Evolutionary conservation across 2,888 invertebrate species (phyloP), one percentile per base, ranked within the genome.

Genomic region (Diarsia rubi): DNA sequence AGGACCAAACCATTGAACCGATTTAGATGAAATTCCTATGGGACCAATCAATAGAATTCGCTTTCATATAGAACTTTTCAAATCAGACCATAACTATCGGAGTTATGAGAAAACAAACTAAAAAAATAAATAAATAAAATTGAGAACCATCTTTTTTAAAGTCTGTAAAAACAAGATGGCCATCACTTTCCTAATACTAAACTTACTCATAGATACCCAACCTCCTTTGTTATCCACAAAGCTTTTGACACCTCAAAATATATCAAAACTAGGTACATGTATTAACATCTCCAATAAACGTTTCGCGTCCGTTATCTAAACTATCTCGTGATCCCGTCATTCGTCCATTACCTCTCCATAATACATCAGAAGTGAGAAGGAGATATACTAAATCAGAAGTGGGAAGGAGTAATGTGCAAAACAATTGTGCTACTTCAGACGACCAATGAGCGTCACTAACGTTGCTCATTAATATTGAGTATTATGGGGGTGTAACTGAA

Each of bases 331-430:
- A 62, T 21, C 49, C 67, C 67, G 49, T 77, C 78, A 76, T n/a
- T 62, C 19, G 44, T 3, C 54, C 65, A 69, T 66, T 60, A 67
- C 47, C 49, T 59, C 37, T 60, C 31, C 65, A 66, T 75, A 78
- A 82, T 71, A 86, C 78, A 62, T 83, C 68, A 74, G 69, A 12
- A 77, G 86, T 89, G 75, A 85, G 86, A 77, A 9, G 54, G 79
- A 85, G 84, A 87, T 37, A 37, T 8, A 37, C 0, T 71, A 86
- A 78, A 62, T 83, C 68, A 74, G 69, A 12, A 77, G 86, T 89
- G 75, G 85, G 85, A 77, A 9, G 54, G 79, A 85, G 85, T 87
- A 86, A 86, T 84, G 84, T 85, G 77, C 54, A 62, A 69, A 86
- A 83, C 87, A 73, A 87, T 85, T 75, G 71, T 65, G 75, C 62